Evolutionary conservation across 2,888 invertebrate species (phyloP), one percentile per base, ranked within the genome.

Genomic region (Caenorhabditis drosophilae): DNA sequence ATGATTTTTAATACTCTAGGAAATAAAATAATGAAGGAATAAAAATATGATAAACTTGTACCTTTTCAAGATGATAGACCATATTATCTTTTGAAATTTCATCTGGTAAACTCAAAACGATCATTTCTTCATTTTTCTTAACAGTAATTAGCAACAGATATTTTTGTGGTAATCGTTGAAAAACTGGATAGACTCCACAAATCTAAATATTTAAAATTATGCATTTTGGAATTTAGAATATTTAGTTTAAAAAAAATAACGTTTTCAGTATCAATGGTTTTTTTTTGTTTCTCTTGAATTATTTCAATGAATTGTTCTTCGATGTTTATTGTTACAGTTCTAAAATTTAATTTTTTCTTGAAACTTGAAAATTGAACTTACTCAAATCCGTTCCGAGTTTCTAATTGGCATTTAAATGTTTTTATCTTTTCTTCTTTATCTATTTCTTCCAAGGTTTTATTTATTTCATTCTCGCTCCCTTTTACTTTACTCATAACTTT

Each of bases 131-230:
- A n/a, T n/a, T n/a, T n/a, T 53, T 35, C 26, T 49, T 54, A 15
- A 34, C 48, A 36, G 49, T 46, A 6, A 64, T 7, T 3, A 34
- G 31, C 3, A 62, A 51, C 20, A 64, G 47, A 42, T 64, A 64
- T n/a, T 58, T 58, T 16, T 58, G 63, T 7, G 63, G 63, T 7
- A 58, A 56, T 26, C 50, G 38, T 51, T 58, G 57, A 23, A 64
- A 58, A 1, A 31, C 31, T 4, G 56, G 56, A 0, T 51, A 45
- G 4, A 52, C 56, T 36, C 27, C 31, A 23, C 40, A 56, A 42
- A 2, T 34, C 34, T n/a, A 40, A 2, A 44, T 45, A 16, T 56
- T 53, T 25, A 45, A 40, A 6, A 50, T 56, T 16, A 36, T 18
- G 2, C 15, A 12, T 4, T 44, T 20, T n/a, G 41, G n/a, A 11